Base-by-base conservation (phyloP, 2,113 vertebrate genomes). In the Bufo gargarizans region DNA sequence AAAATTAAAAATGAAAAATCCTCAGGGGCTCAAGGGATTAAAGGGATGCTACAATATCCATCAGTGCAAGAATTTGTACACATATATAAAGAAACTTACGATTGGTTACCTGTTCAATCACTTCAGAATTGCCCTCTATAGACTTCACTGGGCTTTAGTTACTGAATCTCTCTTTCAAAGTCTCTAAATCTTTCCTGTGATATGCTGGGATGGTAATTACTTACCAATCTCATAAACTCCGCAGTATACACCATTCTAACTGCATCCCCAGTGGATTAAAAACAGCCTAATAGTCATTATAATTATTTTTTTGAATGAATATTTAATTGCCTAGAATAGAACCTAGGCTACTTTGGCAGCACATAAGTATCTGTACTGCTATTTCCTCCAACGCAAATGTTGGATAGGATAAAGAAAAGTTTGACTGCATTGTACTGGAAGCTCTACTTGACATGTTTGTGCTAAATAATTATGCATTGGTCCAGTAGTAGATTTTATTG, bases 401-500 rank as follows among this genome's bases (percentile, higher is more conserved):
- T 65, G 59, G 59, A 82, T 82, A 82, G 4, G 59, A 63, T 63
- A n/a, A 71, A 59, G 2, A 19, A n/a, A 45, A 84, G 49, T 61
- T 47, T 76, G 45, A 86, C 22, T 76, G 69, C n/a, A 53, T 76
- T 19, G 58, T 50, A 59, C 69, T 85, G 45, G 71, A 77, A 47
- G 74, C 19, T 78, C 0, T 59, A 14, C n/a, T 77, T 84, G 63
- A 53, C 78, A 13, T 78, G 13, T 79, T 22, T 67, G 47, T 77
- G 45, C 59, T 86, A 14, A 67, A 69, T 61, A 86, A 78, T 78
- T 78, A 9, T 67, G 4, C 76, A 79, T 86, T 69, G 14, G n/a
- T 67, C 76, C 85, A 86, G 63, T 17, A 59, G 65, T 86, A 86
- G 45, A 56, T 76, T 76, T 76, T 76, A 56, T 58, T 61, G 22